phyloP scores from a whole-genome alignment of 1,140 invertebrate genomes.

The Steinernema feltiae region DNA sequence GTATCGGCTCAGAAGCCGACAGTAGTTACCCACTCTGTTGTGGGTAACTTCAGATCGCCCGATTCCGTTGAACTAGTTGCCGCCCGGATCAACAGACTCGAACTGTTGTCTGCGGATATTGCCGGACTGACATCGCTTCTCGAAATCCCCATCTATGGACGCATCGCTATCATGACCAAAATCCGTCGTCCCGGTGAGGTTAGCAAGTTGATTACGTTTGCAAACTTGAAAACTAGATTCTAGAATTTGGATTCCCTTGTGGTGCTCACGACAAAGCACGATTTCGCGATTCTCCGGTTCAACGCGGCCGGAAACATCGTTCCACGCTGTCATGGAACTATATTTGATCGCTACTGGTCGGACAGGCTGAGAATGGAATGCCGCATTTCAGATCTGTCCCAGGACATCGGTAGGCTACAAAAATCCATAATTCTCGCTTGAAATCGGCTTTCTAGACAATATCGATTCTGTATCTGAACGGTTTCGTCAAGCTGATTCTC shows the following conservation, averaged over 20 bases:
- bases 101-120: constrained; percentile 90
- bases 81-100: constrained; percentile 85
- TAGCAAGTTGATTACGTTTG: constrained; percentile 16
- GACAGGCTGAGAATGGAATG: constrained; percentile 79
- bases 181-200: constrained; percentile 70
- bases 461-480: too few species aligned
- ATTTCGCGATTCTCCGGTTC: constrained; percentile 84
- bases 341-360: constrained; percentile 69
- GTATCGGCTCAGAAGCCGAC: constrained; percentile 97
- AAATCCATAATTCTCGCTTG: neutral
- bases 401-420: constrained; percentile 69
- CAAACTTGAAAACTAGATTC: constrained; percentile 50
- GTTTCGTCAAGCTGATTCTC: too few species aligned
- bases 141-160: constrained; percentile 84
- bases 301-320: constrained; percentile 76
- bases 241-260: constrained; percentile 75
- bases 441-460: too few species aligned
- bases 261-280: constrained; percentile 69
- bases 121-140: constrained; percentile 91
- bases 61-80: constrained; percentile 89
- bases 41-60: constrained; percentile 89
- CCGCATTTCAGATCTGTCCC: constrained; percentile 81
- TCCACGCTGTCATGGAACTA: constrained; percentile 91
- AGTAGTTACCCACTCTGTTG: constrained; percentile 81
- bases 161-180: constrained; percentile 85